Percentiles rank a stretch among this genome's conserved stretches.
Conservation (phyloP, 2,797 vertebrate species). For the Crypturellus tataupa region DNA sequence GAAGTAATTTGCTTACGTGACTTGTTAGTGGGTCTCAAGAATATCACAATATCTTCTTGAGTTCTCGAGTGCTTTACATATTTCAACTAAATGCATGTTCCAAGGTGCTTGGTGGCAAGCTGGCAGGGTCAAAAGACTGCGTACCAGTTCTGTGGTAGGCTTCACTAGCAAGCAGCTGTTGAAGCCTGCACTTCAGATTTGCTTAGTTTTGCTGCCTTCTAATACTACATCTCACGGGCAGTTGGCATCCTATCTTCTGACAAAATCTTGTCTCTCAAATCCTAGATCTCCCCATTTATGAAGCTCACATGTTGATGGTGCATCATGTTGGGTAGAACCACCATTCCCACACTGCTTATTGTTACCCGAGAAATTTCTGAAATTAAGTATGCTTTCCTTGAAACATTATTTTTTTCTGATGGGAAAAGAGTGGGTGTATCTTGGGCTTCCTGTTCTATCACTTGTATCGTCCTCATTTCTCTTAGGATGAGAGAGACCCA, state of each 20-base stretch:
- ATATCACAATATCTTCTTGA: neutral
- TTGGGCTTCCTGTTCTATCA: constrained; percentile 39
- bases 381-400: constrained; percentile 40
- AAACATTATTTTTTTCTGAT: constrained; percentile 54
- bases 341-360: neutral
- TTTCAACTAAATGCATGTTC: neutral
- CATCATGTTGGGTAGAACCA: neutral
- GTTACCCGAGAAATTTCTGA: constrained; percentile 30
- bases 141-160: neutral
- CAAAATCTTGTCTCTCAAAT: neutral
- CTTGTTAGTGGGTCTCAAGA: neutral
- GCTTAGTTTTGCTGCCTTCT: neutral
- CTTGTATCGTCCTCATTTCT: constrained; percentile 8
- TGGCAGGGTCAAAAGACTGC: neutral
- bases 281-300: neutral
- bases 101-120: neutral
- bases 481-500: constrained; percentile 15
- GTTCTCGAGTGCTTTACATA: neutral
- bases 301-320: neutral
- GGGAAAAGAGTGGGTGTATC: constrained; percentile 57
- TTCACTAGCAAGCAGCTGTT: neutral
- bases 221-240: neutral
- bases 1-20: neutral
- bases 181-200: neutral
- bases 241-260: neutral